Conservation (phyloP, 1,140 invertebrate genomes). For the Hylaeus anthracinus region DNA sequence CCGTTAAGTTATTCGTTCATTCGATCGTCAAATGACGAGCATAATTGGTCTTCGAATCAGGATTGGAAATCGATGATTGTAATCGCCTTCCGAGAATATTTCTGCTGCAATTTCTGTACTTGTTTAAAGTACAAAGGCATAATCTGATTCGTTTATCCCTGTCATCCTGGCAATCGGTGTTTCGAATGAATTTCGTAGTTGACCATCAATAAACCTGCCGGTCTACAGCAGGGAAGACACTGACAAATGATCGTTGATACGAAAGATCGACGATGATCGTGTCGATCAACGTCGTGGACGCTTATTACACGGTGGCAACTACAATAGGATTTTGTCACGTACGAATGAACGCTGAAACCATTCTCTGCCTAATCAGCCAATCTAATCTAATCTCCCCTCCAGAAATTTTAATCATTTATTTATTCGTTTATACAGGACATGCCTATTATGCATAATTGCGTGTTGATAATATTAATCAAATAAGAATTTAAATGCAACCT, state of each 20-base stretch:
- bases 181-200: constrained; percentile 25
- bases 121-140: neutral
- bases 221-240: constrained; percentile 12
- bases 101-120: neutral
- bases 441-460: too few relatives aligned
- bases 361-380: neutral
- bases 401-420: neutral
- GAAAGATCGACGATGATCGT: constrained; percentile 31
- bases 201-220: constrained; percentile 15
- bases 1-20: too few relatives aligned
- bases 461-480: too few relatives aligned
- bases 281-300: constrained; percentile 31
- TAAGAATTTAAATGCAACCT: too few relatives aligned
- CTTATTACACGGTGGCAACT: neutral
- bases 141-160: constrained; percentile 15
- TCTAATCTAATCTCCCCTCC: neutral
- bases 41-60: too few relatives aligned
- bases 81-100: neutral
- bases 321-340: neutral
- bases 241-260: constrained; percentile 40
- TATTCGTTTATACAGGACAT: too few relatives aligned
- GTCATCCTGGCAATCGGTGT: constrained; percentile 7
- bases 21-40: too few relatives aligned
- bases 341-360: neutral
- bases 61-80: too few relatives aligned